Evolutionary conservation across 1,140 invertebrate species (phyloP).

Genomic region (Sinella curviseta): DNA sequence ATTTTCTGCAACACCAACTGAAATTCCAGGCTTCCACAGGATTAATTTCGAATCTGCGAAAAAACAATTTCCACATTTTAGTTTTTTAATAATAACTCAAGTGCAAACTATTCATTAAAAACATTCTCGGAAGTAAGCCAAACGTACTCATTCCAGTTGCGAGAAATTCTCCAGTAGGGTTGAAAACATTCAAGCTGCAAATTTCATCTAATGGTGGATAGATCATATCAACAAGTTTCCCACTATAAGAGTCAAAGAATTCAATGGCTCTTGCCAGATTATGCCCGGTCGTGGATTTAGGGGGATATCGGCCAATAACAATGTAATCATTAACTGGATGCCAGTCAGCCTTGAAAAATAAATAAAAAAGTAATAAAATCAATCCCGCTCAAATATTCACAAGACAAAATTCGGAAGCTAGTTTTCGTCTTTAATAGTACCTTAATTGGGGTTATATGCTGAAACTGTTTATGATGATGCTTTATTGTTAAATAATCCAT

Average conservation of each 20-base stretch:
- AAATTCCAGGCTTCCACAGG: background rate
- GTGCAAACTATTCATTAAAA: too few species aligned
- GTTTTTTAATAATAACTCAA: too few species aligned
- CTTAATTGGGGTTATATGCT: conserved; percentile 45
- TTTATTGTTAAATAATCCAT: conserved; percentile 21
- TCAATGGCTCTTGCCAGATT: conserved; percentile 33
- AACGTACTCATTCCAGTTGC: conserved; percentile 42
- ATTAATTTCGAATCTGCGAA: conserved; percentile 11
- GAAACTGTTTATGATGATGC: conserved; percentile 47
- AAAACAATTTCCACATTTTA: too few species aligned
- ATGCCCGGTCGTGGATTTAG: background rate
- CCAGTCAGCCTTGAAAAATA: conserved; percentile 38
- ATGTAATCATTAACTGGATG: conserved; percentile 43
- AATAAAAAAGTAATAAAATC: background rate
- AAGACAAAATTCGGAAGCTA: background rate
- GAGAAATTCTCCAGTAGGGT: conserved; percentile 43
- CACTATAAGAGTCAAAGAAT: conserved; percentile 42
- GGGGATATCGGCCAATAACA: conserved; percentile 45
- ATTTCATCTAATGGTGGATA: conserved; percentile 36
- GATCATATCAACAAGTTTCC: conserved; percentile 30
- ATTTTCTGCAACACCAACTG: background rate
- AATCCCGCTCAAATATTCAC: too few species aligned
- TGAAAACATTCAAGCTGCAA: conserved; percentile 37
- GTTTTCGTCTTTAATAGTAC: conserved; percentile 30
- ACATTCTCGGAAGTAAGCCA: background rate